Evolutionary conservation across 1,140 invertebrate species (phyloP).

Genomic region (Pseudomyrmex concolor): DNA sequence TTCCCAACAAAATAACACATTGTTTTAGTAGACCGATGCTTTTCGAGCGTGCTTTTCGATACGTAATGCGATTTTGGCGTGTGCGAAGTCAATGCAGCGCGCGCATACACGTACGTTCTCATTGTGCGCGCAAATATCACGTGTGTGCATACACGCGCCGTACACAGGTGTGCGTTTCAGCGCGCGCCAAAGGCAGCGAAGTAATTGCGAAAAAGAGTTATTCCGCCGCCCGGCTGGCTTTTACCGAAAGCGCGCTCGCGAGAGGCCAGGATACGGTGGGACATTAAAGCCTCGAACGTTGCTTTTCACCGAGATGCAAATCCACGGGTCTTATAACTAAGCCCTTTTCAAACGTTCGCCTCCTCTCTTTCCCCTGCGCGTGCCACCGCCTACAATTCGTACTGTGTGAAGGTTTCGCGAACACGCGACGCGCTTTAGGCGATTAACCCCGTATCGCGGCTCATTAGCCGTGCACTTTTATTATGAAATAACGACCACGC

Average conservation of each 20-base stretch:
- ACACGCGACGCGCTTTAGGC: slow-evolving; percentile 37
- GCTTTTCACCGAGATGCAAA: slow-evolving; percentile 66
- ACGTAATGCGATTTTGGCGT: slow-evolving; percentile 21
- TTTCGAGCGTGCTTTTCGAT: slow-evolving; percentile 23
- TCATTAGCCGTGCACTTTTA: slow-evolving; percentile 56
- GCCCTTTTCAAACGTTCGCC: slow-evolving; percentile 43
- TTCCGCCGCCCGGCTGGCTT: slow-evolving; percentile 63
- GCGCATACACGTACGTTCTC: slow-evolving; percentile 5
- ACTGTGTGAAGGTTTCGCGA: slow-evolving; percentile 9
- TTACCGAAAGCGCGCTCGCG: slow-evolving; percentile 57
- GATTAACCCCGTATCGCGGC: slow-evolving; percentile 50
- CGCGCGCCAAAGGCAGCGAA: slow-evolving; percentile 46
- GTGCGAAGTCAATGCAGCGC: slow-evolving; percentile 15
- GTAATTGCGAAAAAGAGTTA: slow-evolving; percentile 72
- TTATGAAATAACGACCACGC: slow-evolving; percentile 25
- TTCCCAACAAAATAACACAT: slow-evolving; percentile 8
- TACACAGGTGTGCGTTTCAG: slow-evolving; percentile 38
- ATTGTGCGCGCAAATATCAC: slow-evolving; percentile 18
- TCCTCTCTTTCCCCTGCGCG: too few species aligned
- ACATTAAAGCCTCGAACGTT: slow-evolving; percentile 60
- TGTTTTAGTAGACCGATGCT: neutral
- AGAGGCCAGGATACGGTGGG: neutral
- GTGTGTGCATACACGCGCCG: slow-evolving; percentile 6
- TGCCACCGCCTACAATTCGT: too few species aligned
- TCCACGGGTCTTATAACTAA: slow-evolving; percentile 63